Conservation (phyloP, 2,797 vertebrate species). For the Smutsia gigantea region DNA sequence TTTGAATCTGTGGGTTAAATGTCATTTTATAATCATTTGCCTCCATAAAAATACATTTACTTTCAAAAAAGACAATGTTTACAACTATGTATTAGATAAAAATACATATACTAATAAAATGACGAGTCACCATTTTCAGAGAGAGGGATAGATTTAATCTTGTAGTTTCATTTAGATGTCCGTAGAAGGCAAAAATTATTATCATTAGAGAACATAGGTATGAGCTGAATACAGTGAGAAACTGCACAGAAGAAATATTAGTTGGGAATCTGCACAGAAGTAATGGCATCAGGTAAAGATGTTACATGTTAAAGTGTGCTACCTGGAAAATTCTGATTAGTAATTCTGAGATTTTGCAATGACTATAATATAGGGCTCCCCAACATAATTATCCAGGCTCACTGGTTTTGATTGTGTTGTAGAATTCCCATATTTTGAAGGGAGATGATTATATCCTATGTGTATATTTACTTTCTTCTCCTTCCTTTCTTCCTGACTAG, state of each 20-base stretch:
- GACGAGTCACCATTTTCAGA: neutral
- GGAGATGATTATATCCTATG: neutral
- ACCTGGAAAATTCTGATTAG: neutral
- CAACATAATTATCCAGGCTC: neutral
- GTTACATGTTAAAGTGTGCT: neutral
- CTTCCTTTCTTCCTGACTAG: neutral
- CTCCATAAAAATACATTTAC: neutral
- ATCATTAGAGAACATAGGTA: neutral
- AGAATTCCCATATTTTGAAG: neutral
- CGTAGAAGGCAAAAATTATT: neutral
- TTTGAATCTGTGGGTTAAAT: neutral
- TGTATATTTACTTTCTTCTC: neutral
- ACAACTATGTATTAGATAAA: neutral
- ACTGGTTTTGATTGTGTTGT: neutral
- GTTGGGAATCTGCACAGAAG: neutral
- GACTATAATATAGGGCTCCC: neutral
- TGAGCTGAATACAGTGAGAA: neutral
- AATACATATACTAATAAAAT: neutral
- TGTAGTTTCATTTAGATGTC: neutral
- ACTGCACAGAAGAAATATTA: neutral
- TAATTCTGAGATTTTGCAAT: neutral
- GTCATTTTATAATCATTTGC: neutral
- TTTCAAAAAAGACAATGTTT: neutral
- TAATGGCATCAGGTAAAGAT: neutral
- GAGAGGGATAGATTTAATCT: neutral